Conservation (phyloP, 2,888 invertebrate species). For the Epinotia nisella region DNA sequence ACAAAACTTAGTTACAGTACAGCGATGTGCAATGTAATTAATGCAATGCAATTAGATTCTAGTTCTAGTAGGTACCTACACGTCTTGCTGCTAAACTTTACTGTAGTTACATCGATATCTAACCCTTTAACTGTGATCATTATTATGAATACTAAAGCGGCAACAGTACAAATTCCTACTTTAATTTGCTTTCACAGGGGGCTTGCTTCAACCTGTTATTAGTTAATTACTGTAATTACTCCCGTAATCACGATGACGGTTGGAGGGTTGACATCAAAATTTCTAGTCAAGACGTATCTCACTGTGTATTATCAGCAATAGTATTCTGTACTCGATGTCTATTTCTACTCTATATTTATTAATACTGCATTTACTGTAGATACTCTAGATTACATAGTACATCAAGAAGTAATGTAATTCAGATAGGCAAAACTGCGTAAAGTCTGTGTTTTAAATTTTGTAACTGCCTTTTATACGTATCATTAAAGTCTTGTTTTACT, state of each 20-base stretch:
- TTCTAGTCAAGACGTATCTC: slow-evolving; percentile 54
- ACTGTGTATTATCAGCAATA: slow-evolving; percentile 30
- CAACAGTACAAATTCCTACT: background rate
- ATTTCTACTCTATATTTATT: slow-evolving; percentile 48
- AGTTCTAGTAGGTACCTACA: slow-evolving; percentile 49
- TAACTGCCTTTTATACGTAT: slow-evolving; percentile 58
- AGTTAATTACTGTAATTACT: too few species aligned
- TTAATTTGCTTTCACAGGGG: background rate
- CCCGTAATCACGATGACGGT: background rate
- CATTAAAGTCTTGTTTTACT: slow-evolving; percentile 52
- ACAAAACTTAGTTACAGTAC: slow-evolving; percentile 42
- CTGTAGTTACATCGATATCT: slow-evolving; percentile 18
- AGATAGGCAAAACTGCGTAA: slow-evolving; percentile 29
- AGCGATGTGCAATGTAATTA: slow-evolving; percentile 59
- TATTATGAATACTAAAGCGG: background rate
- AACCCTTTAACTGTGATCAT: slow-evolving; percentile 11
- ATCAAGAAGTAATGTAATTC: slow-evolving; percentile 15
- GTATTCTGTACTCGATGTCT: slow-evolving; percentile 48
- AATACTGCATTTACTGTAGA: slow-evolving; percentile 43
- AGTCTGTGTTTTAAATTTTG: slow-evolving; percentile 47
- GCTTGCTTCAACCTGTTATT: too few species aligned
- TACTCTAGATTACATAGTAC: slow-evolving; percentile 17
- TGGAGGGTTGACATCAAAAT: slow-evolving; percentile 45
- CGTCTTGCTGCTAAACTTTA: slow-evolving; percentile 32
- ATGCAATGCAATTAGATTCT: slow-evolving; percentile 46